phyloP scores from a whole-genome alignment of 2,113 vertebrate species.

The Apodemus speciosus region DNA sequence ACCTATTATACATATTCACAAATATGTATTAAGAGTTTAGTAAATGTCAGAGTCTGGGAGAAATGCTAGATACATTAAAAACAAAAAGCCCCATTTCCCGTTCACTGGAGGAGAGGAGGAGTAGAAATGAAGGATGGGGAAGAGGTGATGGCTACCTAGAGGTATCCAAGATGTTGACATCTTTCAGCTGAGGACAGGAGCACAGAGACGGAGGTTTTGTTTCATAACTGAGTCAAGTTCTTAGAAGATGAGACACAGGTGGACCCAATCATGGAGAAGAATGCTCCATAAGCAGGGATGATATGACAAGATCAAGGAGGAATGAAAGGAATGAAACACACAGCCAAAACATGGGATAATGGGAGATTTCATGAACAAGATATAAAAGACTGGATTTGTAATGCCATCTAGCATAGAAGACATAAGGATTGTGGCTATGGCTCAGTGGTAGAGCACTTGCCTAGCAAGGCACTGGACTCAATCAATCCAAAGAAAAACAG shows the following conservation, averaged over 20 bases:
- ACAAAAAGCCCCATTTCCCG: not conserved
- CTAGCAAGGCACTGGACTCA: not conserved
- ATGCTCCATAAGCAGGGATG: not conserved
- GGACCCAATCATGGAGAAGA: not conserved
- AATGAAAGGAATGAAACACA: not conserved
- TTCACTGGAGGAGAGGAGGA: not conserved
- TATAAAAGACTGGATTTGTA: not conserved
- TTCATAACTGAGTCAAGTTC: not conserved
- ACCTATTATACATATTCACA: not conserved
- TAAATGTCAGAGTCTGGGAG: not conserved
- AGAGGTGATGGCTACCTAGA: not conserved
- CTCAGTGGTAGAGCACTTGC: not conserved
- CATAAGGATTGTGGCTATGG: not conserved
- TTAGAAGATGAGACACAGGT: not conserved
- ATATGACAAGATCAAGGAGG: not conserved
- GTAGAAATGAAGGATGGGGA: not conserved
- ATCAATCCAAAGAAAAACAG: not conserved
- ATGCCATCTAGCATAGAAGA: not conserved
- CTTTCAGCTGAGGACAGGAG: not conserved
- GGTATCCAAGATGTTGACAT: not conserved
- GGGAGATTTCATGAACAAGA: not conserved
- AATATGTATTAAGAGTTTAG: not conserved
- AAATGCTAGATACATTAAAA: not conserved
- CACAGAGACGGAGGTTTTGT: not conserved
- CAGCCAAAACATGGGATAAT: not conserved